Conservation (phyloP, 2,888 invertebrate genomes). For the Apomyelois bistriatella region DNA sequence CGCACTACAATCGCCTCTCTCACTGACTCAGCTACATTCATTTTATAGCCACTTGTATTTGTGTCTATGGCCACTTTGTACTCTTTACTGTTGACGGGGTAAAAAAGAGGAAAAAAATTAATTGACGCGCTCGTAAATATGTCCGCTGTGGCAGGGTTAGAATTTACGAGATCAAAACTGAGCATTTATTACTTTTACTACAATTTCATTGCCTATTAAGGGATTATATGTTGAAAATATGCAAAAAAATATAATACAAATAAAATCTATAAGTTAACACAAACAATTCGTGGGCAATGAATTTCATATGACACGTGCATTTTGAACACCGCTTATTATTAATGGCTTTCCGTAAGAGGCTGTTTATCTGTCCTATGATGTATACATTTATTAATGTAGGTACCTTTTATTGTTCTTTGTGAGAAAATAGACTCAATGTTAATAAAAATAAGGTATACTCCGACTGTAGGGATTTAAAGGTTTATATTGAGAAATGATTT, state of each 20-base stretch:
- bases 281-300: slow-evolving; percentile 26
- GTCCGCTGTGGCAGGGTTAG: slow-evolving; percentile 39
- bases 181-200: slow-evolving; percentile 17
- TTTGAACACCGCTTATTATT: slow-evolving; percentile 40
- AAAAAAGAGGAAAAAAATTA: slow-evolving; percentile 61
- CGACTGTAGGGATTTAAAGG: slow-evolving; percentile 22
- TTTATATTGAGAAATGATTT: slow-evolving; percentile 51
- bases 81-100: slow-evolving; percentile 68
- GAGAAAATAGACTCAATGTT: background rate
- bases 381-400: slow-evolving; percentile 25
- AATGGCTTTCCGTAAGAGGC: slow-evolving; percentile 43
- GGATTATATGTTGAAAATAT: background rate
- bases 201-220: background rate
- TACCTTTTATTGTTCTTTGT: background rate
- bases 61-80: slow-evolving; percentile 74
- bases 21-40: slow-evolving; percentile 77
- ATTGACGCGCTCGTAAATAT: slow-evolving; percentile 55
- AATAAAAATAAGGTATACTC: slow-evolving; percentile 26
- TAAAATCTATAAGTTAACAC: slow-evolving; percentile 25
- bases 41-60: slow-evolving; percentile 80
- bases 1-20: slow-evolving; percentile 58
- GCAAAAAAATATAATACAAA: slow-evolving; percentile 1
- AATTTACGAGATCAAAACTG: slow-evolving; percentile 24
- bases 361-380: slow-evolving; percentile 39
- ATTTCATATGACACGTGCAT: slow-evolving; percentile 36